A percentile compares a stretch with the other conserved stretches of the same genome.
These are phyloP conservation scores for Ostrea edulis DNA, from an alignment of 1,140 invertebrate genomes.

Conservation along the genomic window DNA sequence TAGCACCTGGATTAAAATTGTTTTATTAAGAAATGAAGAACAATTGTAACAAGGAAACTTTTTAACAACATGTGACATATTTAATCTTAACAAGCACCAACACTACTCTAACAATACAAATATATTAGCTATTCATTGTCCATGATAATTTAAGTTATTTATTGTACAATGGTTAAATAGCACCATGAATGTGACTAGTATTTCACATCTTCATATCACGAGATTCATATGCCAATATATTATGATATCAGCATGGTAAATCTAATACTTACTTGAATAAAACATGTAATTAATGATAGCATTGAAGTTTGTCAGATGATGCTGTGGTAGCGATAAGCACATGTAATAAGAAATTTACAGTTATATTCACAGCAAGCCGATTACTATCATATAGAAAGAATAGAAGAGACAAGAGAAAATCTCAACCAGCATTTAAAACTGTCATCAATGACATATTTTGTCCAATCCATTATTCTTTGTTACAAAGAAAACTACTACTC, in stretches of 20 bases:
- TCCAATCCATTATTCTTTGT: background rate
- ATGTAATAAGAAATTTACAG: background rate
- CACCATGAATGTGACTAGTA: background rate
- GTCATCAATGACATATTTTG: background rate
- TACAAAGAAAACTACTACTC: background rate
- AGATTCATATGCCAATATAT: background rate
- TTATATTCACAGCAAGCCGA: background rate
- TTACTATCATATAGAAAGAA: background rate
- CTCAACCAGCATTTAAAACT: background rate
- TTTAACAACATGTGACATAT: background rate
- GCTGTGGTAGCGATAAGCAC: too few relatives aligned
- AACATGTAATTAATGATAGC: background rate
- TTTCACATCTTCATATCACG: background rate
- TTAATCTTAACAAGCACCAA: background rate
- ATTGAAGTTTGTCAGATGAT: background rate
- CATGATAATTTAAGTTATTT: background rate
- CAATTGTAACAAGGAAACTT: background rate
- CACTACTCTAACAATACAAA: background rate
- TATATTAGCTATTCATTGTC: background rate
- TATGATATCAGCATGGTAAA: background rate
- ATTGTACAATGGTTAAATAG: background rate
- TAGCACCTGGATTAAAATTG: background rate
- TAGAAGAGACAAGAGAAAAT: background rate
- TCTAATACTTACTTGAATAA: background rate
- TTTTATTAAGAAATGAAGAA: slow-evolving; percentile 10